phyloP scores from a whole-genome alignment of 2,888 invertebrate genomes.

The Cheilosia grossa region DNA sequence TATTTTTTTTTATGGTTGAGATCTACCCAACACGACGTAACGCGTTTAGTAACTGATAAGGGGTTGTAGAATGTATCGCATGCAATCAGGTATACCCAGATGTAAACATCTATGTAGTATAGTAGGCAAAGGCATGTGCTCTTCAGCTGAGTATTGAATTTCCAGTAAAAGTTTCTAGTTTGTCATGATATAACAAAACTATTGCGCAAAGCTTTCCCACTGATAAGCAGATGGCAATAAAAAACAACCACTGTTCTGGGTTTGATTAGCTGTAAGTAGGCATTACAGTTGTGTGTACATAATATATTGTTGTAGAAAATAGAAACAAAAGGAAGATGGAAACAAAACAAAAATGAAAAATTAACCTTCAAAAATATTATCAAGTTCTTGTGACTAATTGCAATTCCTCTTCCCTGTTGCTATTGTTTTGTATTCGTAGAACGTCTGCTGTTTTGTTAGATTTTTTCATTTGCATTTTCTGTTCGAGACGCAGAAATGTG shows the following conservation, averaged over 20 bases:
- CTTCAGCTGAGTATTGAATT: conserved; percentile 31
- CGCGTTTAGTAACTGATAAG: conserved; percentile 65
- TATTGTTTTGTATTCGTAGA: conserved; percentile 43
- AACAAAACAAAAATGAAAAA: conserved; percentile 31
- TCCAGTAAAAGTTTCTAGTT: conserved; percentile 36
- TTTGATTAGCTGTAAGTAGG: conserved; percentile 5
- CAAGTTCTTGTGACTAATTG: conserved; percentile 51
- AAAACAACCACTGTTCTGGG: not conserved
- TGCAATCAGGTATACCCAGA: conserved; percentile 28
- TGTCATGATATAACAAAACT: conserved; percentile 20
- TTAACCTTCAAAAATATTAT: conserved; percentile 59
- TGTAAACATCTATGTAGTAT: no score
- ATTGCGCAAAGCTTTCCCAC: conserved; percentile 38
- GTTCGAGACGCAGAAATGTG: conserved; percentile 32
- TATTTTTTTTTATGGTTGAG: conserved; percentile 47
- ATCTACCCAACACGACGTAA: conserved; percentile 46
- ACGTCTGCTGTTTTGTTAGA: conserved; percentile 29
- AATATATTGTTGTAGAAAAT: conserved; percentile 2
- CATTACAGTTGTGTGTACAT: not conserved
- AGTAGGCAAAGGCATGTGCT: no score
- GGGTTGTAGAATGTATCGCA: conserved; percentile 46
- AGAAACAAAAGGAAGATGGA: not conserved
- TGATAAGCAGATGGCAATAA: conserved; percentile 48
- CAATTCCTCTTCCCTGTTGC: conserved; percentile 67
- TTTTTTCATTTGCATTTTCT: conserved; percentile 25